A percentile compares a stretch with the other conserved stretches of the same genome.
These are phyloP conservation scores for Anas bahamensis DNA, from an alignment of 2,797 vertebrate species.

Conservation along the genomic window DNA sequence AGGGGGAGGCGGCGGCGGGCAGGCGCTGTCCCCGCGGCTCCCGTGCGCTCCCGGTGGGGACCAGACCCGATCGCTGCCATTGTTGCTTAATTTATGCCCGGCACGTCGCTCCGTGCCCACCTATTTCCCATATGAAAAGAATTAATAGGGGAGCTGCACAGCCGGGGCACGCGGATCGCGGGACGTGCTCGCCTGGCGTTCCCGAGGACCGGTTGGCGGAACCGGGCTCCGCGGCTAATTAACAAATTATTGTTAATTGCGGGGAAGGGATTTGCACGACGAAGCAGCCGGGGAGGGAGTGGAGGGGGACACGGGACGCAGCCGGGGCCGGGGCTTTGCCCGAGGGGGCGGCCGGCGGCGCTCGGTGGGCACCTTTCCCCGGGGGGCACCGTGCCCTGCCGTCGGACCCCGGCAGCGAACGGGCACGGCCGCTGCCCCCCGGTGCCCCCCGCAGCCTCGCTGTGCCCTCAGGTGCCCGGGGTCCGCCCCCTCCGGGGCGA, in stretches of 20 bases:
- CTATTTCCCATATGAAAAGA: constrained; percentile 42
- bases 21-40: not conserved
- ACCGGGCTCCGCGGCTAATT: not conserved
- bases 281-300: too few relatives aligned
- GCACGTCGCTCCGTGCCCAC: constrained; percentile 51
- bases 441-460: too few relatives aligned
- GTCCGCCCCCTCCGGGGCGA: too few relatives aligned
- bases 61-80: constrained; percentile 48
- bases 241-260: not conserved
- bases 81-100: constrained; percentile 75
- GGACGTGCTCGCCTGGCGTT: not conserved
- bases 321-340: too few relatives aligned
- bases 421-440: too few relatives aligned
- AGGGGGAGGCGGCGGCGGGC: not conserved
- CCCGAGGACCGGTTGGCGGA: not conserved
- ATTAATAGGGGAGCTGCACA: not conserved
- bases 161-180: not conserved
- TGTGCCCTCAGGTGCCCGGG: not conserved
- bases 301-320: too few relatives aligned
- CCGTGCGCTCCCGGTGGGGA: not conserved
- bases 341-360: too few relatives aligned
- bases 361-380: too few relatives aligned
- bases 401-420: too few relatives aligned
- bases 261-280: too few relatives aligned
- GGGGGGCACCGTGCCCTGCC: too few relatives aligned